Conservation (phyloP, 2,888 invertebrate species). For the Netelia fuscicornis region DNA sequence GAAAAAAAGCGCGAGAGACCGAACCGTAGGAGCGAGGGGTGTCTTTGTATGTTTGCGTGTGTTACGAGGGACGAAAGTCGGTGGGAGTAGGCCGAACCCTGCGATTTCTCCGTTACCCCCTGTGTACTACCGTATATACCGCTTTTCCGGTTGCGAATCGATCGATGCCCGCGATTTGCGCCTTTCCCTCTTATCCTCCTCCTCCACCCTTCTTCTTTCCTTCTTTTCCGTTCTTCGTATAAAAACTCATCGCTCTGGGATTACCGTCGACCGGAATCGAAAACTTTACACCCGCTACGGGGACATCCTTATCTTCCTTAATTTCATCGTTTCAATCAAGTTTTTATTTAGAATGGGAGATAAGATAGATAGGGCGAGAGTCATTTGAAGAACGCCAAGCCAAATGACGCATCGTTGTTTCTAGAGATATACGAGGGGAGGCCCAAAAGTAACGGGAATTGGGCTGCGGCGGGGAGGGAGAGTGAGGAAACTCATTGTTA, state of each 20-base stretch:
- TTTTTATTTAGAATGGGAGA: too few relatives aligned
- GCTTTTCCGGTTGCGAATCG: slow-evolving; percentile 66
- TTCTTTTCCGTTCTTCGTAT: slow-evolving; percentile 15
- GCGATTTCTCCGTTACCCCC: slow-evolving; percentile 52
- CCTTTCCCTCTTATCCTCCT: slow-evolving; percentile 56
- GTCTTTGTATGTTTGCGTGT: not conserved
- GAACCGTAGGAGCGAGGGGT: slow-evolving; percentile 10
- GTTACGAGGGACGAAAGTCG: slow-evolving; percentile 17
- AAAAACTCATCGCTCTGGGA: not conserved
- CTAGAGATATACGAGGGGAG: not conserved
- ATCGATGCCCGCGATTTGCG: slow-evolving; percentile 72
- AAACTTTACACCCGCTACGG: too few relatives aligned
- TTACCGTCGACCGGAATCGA: too few relatives aligned
- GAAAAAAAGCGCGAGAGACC: slow-evolving; percentile 14
- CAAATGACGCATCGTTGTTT: slow-evolving; percentile 23
- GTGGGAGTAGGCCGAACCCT: slow-evolving; percentile 60
- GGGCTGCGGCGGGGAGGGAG: too few relatives aligned
- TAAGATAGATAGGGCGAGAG: not conserved
- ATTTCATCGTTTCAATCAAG: too few relatives aligned
- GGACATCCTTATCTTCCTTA: too few relatives aligned
- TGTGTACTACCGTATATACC: not conserved
- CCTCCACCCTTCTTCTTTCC: slow-evolving; percentile 22
- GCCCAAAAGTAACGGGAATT: too few relatives aligned
- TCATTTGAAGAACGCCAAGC: slow-evolving; percentile 42
- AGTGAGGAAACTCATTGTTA: too few relatives aligned